A percentile compares a stretch with the other conserved stretches of the same genome.
phyloP scores from a whole-genome alignment of 2,888 invertebrate genomes.

The Zelleria hepariella region DNA sequence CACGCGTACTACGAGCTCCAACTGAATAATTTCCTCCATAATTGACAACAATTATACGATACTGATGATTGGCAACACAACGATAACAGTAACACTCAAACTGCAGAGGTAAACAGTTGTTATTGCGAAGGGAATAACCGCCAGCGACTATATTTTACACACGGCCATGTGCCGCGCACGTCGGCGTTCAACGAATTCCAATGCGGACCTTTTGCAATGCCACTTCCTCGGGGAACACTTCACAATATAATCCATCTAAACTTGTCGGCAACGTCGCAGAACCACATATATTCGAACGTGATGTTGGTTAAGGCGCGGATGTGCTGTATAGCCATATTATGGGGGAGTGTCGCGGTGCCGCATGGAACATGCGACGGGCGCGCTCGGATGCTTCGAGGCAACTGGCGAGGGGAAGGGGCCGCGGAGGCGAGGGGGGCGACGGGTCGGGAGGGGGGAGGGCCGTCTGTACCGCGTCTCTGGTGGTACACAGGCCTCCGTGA shows the following conservation, averaged over 20 bases:
- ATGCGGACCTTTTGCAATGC: constrained; percentile 60
- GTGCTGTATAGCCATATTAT: constrained; percentile 70
- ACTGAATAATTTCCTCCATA: background rate
- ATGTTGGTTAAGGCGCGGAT: constrained; percentile 62
- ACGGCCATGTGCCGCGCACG: constrained; percentile 66
- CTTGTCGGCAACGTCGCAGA: constrained; percentile 65
- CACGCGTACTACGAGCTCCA: constrained; percentile 45
- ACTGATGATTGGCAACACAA: background rate
- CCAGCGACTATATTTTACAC: constrained; percentile 55
- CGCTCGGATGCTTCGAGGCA: constrained; percentile 68
- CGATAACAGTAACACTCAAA: background rate
- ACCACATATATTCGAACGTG: constrained; percentile 67
- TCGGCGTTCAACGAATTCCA: constrained; percentile 67
- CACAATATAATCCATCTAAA: constrained; percentile 72
- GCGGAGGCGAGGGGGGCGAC: constrained; percentile 20
- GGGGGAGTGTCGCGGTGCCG: constrained; percentile 50
- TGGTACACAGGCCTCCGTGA: constrained; percentile 32
- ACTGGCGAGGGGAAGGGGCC: constrained; percentile 39
- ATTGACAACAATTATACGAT: background rate
- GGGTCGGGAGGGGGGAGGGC: constrained; percentile 24
- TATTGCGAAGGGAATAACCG: constrained; percentile 39
- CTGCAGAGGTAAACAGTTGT: background rate
- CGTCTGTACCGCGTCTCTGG: constrained; percentile 54
- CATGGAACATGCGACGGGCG: constrained; percentile 61
- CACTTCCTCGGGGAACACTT: constrained; percentile 43